These are phyloP conservation scores for Aspidapion aeneum DNA, from an alignment of 2,888 invertebrate species.

Conservation along the genomic window DNA sequence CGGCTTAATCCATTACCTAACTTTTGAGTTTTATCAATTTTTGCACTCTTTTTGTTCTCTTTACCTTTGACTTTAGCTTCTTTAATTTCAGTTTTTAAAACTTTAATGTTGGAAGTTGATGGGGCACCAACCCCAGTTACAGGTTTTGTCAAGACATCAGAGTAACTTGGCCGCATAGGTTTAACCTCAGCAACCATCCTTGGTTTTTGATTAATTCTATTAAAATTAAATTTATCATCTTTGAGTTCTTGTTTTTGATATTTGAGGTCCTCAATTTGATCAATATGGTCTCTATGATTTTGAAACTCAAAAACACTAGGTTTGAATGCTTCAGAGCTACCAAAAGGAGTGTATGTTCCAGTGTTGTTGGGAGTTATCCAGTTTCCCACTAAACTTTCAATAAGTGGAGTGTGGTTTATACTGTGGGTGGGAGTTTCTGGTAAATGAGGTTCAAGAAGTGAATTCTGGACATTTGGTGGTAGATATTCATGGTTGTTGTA, in stretches of 20 bases:
- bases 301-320: conserved; percentile 43
- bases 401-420: conserved; percentile 47
- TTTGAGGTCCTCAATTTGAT: conserved; percentile 41
- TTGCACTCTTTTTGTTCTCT: conserved; percentile 46
- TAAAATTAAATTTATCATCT: conserved; percentile 50
- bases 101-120: conserved; percentile 42
- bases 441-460: conserved; percentile 13
- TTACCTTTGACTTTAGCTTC: conserved; percentile 44
- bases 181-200: conserved; percentile 82
- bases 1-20: conserved; percentile 45
- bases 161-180: conserved; percentile 83
- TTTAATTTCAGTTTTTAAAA: conserved; percentile 43
- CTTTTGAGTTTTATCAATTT: conserved; percentile 45
- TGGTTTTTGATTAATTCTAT: conserved; percentile 55
- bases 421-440: conserved; percentile 25
- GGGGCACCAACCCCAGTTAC: conserved; percentile 45
- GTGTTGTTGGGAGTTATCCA: conserved; percentile 65
- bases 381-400: conserved; percentile 70
- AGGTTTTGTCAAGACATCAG: conserved; percentile 73
- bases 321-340: conserved; percentile 51
- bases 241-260: conserved; percentile 27
- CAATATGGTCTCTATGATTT: conserved; percentile 36
- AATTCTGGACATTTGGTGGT: conserved; percentile 16
- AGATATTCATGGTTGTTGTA: conserved; percentile 23
- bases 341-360: conserved; percentile 73